Percentiles rank a stretch among this genome's conserved stretches.
Conservation (phyloP, 2,113 vertebrate genomes). For the Mustelus asterias region DNA sequence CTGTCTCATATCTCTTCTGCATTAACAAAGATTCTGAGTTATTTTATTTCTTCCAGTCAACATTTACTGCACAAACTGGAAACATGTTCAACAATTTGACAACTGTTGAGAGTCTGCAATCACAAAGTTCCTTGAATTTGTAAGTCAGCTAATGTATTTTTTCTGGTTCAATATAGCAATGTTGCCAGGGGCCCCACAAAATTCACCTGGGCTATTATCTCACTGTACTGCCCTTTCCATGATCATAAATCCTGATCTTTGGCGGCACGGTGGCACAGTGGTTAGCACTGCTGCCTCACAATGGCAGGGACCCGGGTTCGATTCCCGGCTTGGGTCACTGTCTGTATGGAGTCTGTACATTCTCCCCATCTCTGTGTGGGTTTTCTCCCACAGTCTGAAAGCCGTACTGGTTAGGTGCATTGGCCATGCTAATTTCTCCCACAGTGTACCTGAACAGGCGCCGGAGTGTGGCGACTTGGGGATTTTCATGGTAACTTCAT, state of each 20-base stretch:
- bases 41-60: neutral
- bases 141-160: neutral
- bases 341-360: too few species aligned
- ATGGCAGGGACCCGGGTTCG: too few species aligned
- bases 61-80: neutral
- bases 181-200: neutral
- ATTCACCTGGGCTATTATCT: neutral
- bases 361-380: too few species aligned
- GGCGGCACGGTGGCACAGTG: too few species aligned
- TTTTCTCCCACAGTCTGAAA: too few species aligned
- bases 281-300: too few species aligned
- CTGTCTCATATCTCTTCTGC: neutral
- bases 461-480: too few species aligned
- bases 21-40: neutral
- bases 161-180: neutral
- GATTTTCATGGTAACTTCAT: too few species aligned
- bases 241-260: neutral
- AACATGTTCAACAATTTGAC: neutral
- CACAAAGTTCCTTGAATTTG: neutral
- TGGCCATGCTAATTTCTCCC: too few species aligned
- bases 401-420: too few species aligned
- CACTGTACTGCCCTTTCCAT: neutral
- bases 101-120: neutral
- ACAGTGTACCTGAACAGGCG: too few species aligned
- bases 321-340: too few species aligned